These are phyloP conservation scores for Colius striatus DNA, from an alignment of 2,113 vertebrate genomes.

Conservation along the genomic window DNA sequence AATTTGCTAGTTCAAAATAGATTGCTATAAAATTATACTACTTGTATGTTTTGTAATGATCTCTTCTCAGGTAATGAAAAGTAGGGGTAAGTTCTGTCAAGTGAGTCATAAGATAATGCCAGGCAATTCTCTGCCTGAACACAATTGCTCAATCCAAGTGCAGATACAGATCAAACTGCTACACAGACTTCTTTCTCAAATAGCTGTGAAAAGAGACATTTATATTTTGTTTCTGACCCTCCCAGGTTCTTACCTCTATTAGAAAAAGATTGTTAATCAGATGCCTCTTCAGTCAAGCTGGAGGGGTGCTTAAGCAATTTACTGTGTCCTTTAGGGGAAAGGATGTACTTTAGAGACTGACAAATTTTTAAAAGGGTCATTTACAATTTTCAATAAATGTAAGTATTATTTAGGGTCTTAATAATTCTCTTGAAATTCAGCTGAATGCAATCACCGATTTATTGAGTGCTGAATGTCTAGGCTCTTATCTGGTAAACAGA, in stretches of 20 bases:
- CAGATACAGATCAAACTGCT: conserved; percentile 53
- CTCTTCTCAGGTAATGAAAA: conserved; percentile 68
- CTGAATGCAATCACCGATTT: conserved; percentile 57
- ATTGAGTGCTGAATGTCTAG: conserved; percentile 38
- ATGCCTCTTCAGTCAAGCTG: not conserved
- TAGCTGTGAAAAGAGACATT: conserved; percentile 46
- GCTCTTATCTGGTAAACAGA: conserved; percentile 53
- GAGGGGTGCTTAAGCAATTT: conserved; percentile 22
- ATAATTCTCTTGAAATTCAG: conserved; percentile 62
- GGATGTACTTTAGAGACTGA: conserved; percentile 28
- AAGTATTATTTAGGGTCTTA: conserved; percentile 61
- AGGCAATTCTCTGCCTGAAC: conserved; percentile 63
- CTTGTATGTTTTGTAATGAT: conserved; percentile 69
- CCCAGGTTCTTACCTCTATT: conserved; percentile 38
- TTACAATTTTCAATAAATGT: conserved; percentile 63
- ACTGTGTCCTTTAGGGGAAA: conserved; percentile 37
- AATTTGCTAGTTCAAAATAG: conserved; percentile 66
- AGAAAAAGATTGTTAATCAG: conserved; percentile 58
- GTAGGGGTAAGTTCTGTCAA: conserved; percentile 67
- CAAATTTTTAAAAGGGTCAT: conserved; percentile 51
- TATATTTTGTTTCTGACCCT: conserved; percentile 38
- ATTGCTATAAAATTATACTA: conserved; percentile 68
- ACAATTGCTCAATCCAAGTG: conserved; percentile 54
- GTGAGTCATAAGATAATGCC: conserved; percentile 68
- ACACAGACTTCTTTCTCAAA: conserved; percentile 38